These are phyloP conservation scores for Nannoperca australis DNA, from an alignment of 2,797 vertebrate genomes.

Conservation along the genomic window DNA sequence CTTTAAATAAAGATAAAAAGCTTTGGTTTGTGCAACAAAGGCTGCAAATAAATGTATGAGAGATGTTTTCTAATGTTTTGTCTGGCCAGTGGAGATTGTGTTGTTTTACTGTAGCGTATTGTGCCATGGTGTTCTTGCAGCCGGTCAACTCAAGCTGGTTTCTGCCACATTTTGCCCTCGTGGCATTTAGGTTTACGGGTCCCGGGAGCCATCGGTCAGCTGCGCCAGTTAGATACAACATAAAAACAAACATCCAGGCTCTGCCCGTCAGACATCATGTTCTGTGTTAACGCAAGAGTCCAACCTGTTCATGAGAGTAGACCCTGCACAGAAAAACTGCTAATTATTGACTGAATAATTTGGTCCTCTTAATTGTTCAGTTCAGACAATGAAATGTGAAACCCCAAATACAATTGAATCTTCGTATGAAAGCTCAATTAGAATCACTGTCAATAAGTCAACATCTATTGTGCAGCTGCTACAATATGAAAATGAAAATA, in stretches of 20 bases:
- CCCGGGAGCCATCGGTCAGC: slow-evolving; percentile 4
- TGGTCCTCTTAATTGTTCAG: not conserved
- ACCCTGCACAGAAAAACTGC: not conserved
- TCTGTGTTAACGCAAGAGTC: slow-evolving; percentile 10
- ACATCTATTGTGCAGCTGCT: not conserved
- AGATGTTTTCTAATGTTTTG: not conserved
- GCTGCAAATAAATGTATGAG: not conserved
- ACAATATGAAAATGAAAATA: not conserved
- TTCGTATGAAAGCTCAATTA: not conserved
- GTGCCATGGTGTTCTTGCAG: not conserved
- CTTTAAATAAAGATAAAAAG: no score
- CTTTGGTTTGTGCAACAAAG: not conserved
- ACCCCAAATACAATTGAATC: not conserved
- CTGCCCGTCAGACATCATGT: slow-evolving; percentile 16
- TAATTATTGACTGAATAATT: not conserved
- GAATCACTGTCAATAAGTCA: not conserved
- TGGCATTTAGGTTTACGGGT: slow-evolving; percentile 69
- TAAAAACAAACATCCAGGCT: not conserved
- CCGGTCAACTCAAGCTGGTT: slow-evolving; percentile 22
- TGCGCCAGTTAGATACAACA: slow-evolving; percentile 14
- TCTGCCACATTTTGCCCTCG: slow-evolving; percentile 38
- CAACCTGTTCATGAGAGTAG: not conserved
- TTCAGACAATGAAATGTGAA: not conserved
- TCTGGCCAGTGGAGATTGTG: not conserved
- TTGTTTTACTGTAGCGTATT: slow-evolving; percentile 13